Conservation (phyloP, 2,113 vertebrate genomes). For the Raja brachyura region DNA sequence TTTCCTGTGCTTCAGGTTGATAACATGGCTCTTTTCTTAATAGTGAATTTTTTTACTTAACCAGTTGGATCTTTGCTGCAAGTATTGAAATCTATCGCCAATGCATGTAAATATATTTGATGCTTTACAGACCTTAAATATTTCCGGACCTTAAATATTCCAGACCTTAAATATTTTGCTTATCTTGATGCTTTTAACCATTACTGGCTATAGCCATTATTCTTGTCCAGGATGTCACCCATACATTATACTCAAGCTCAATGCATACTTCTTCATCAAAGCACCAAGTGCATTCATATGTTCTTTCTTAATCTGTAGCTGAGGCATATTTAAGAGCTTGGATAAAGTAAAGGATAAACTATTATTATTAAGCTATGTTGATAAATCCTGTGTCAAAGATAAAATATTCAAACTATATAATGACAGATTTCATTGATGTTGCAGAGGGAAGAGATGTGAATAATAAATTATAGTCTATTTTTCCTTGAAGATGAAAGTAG, state of each 20-base stretch:
- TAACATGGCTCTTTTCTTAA: not conserved
- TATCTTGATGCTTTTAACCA: not conserved
- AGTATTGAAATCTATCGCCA: not conserved
- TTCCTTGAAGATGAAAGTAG: not conserved
- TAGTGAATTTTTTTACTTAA: no score
- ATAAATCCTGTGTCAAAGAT: not conserved
- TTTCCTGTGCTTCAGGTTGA: not conserved
- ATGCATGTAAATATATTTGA: not conserved
- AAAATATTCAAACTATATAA: not conserved
- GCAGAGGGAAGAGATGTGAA: not conserved
- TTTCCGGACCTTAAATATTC: not conserved
- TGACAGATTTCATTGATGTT: not conserved
- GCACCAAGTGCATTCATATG: not conserved
- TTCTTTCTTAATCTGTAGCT: not conserved
- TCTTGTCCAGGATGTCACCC: not conserved
- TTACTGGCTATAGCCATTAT: not conserved
- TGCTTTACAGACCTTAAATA: not conserved
- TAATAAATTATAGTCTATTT: not conserved
- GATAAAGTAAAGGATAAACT: not conserved
- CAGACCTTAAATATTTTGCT: not conserved
- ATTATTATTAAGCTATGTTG: not conserved
- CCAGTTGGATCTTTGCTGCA: not conserved
- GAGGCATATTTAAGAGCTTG: not conserved
- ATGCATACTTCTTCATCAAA: not conserved
- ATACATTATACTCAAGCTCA: not conserved